Percentiles rank a stretch among this genome's conserved stretches.
These are phyloP conservation scores for Colaptes auratus DNA, from an alignment of 2,113 vertebrate species.

Conservation along the genomic window DNA sequence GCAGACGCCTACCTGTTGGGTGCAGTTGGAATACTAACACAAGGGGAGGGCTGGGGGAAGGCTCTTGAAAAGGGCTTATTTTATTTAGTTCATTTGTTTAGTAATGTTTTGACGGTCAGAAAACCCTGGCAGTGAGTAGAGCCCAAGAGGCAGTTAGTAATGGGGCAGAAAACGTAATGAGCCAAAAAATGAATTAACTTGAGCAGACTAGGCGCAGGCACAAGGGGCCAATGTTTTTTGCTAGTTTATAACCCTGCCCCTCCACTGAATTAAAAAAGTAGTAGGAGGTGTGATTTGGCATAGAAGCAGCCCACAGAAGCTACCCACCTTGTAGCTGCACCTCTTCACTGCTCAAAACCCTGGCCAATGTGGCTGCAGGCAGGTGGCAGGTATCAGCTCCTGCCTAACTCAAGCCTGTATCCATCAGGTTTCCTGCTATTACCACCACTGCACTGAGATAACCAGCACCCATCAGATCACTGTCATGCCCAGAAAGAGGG, in stretches of 20 bases:
- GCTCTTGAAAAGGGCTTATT: constrained; percentile 49
- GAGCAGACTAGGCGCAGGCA: constrained; percentile 42
- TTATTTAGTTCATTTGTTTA: constrained; percentile 66
- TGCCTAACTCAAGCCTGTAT: not conserved
- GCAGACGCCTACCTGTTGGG: constrained; percentile 63
- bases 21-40: constrained; percentile 38
- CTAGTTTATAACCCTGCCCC: constrained; percentile 39
- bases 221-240: constrained; percentile 46
- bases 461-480: not conserved
- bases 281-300: constrained; percentile 18
- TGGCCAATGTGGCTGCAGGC: fast-evolving
- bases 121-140: constrained; percentile 54
- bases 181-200: constrained; percentile 70
- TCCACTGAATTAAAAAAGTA: not conserved
- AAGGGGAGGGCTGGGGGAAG: constrained; percentile 5
- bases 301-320: not conserved
- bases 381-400: not conserved
- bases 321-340: not conserved
- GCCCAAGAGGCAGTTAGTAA: constrained; percentile 62
- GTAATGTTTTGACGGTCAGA: constrained; percentile 63
- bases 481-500: not conserved
- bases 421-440: not conserved
- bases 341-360: not conserved
- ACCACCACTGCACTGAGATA: not conserved
- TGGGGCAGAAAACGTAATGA: constrained; percentile 70